Conservation (phyloP, 2,113 vertebrate genomes). For the Zosterops lateralis region DNA sequence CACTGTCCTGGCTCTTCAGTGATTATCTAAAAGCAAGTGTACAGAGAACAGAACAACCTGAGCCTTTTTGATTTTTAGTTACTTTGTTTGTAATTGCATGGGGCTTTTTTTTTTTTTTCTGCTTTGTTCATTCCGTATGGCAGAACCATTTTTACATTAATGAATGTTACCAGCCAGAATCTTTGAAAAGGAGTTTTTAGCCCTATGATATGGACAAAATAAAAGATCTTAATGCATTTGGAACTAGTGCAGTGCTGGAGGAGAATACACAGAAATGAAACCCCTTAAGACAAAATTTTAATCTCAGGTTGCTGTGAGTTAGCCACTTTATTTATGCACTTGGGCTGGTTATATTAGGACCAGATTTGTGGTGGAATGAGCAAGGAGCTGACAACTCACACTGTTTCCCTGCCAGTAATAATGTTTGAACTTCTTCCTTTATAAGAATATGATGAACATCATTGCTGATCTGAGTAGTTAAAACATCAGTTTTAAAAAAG, state of each 20-base stretch:
- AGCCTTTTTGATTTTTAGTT: not conserved
- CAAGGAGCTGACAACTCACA: rapidly evolving
- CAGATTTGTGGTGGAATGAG: not conserved
- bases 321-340: not conserved
- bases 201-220: not conserved
- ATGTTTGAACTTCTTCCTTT: not conserved
- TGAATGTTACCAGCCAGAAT: not conserved
- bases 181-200: not conserved
- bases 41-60: not conserved
- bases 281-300: not conserved
- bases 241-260: not conserved
- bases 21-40: not conserved
- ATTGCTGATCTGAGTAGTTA: not conserved
- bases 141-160: not conserved
- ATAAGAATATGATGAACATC: not conserved
- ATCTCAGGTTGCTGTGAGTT: not conserved
- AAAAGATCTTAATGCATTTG: not conserved
- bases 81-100: not conserved
- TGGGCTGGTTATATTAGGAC: not conserved
- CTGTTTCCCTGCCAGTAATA: not conserved
- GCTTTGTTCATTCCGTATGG: not conserved
- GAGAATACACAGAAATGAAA: not conserved
- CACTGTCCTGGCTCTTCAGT: not conserved
- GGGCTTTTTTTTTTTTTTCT: rapidly evolving
- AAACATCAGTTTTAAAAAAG: not conserved